Conservation (phyloP, 2,113 vertebrate species). For the Heterotilapia buettikoferi region DNA sequence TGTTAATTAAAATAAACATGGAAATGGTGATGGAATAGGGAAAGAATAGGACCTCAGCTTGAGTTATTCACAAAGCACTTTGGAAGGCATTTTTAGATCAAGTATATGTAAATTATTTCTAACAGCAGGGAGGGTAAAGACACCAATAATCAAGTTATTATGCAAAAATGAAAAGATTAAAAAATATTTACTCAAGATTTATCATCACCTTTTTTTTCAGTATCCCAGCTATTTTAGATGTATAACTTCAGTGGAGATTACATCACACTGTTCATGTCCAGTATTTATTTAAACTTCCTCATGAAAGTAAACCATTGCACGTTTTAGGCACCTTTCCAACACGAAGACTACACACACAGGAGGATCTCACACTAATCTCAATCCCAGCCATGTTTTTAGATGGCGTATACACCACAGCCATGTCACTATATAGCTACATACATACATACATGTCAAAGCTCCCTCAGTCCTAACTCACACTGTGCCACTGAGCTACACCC, state of each 20-base stretch:
- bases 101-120: neutral
- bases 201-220: neutral
- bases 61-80: neutral
- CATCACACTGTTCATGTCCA: neutral
- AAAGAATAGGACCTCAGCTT: neutral
- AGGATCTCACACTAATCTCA: neutral
- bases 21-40: neutral
- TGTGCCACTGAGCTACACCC: neutral
- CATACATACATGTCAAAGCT: neutral
- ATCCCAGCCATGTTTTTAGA: conserved; percentile 16
- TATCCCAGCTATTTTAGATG: neutral
- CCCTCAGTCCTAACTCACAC: neutral
- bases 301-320: neutral
- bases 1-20: neutral
- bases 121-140: neutral
- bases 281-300: neutral
- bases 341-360: neutral
- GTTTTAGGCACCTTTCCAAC: neutral
- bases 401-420: conserved; percentile 11
- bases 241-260: neutral
- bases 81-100: neutral
- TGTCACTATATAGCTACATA: neutral
- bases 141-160: neutral
- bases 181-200: neutral
- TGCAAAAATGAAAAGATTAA: neutral